Evolutionary conservation across 2,888 invertebrate species (phyloP), one percentile per base, ranked within the genome.

Genomic region (Notodonta ziczac): DNA sequence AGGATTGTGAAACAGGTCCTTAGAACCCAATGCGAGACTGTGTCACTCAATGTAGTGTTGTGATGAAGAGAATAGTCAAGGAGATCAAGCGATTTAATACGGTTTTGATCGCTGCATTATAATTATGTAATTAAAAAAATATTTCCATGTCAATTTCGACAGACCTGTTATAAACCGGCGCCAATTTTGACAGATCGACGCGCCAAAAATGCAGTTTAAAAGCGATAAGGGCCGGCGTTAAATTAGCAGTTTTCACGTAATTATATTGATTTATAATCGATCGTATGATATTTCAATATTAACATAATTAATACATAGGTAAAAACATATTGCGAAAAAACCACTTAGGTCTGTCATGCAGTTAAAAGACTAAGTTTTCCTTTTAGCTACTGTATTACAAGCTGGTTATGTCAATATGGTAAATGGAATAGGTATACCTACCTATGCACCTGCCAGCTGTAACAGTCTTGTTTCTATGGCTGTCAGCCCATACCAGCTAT

Each of bases 131-230:
- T 71, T 74, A 40, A 40, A n/a, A 68, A 64, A 65, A 63, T 59
- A 74, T 74, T 80, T 78, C 69, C 62, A 80, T 83, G 81, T 83
- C 84, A 85, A 85, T 85, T 85, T 74, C 82, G 59, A 42, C 60
- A 62, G 58, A 67, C 62, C 62, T 67, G 61, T 73, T 70, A 65
- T 75, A 74, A 80, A 74, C 71, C 76, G 80, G 78, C 78, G 81
- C 81, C 81, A 70, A 67, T 65, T 69, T 63, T 75, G 78, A 73
- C 72, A 72, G 76, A 70, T 73, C 63, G 69, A 70, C 65, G 74
- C 64, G 75, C 63, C 73, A 78, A 78, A 81, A 75, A 77, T 67
- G 69, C 62, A 64, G 61, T 70, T 72, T 72, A 67, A 59, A 62
- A 61, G 57, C 66, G 69, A 67, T 70, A 74, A 67, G 57, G 63